phyloP scores from a whole-genome alignment of 2,888 invertebrate species.

The Ptychoptera contaminata region DNA sequence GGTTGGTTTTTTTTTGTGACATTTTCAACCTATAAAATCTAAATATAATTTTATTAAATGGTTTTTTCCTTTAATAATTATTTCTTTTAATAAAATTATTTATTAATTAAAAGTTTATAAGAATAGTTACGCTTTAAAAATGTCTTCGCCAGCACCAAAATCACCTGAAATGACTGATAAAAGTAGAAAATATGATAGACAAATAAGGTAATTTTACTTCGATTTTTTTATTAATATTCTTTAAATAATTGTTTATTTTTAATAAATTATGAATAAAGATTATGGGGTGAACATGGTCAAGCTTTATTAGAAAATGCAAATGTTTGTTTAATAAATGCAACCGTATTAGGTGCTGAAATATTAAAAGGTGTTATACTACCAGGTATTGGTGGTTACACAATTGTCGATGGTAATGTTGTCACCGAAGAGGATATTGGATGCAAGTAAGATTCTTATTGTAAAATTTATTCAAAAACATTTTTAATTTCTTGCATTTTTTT shows the following conservation, averaged over 20 bases:
- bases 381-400: slow-evolving; percentile 82
- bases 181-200: slow-evolving; percentile 59
- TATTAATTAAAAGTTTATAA: slow-evolving; percentile 6
- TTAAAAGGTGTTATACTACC: slow-evolving; percentile 90
- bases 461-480: background rate
- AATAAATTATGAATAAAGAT: slow-evolving; percentile 31
- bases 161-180: slow-evolving; percentile 54
- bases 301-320: slow-evolving; percentile 71
- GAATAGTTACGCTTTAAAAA: slow-evolving; percentile 8
- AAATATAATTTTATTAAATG: too few relatives aligned
- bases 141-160: slow-evolving; percentile 35
- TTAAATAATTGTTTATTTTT: background rate
- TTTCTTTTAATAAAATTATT: too few relatives aligned
- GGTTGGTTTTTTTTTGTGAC: too few relatives aligned
- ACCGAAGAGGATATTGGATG: slow-evolving; percentile 85
- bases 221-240: background rate
- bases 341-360: slow-evolving; percentile 85
- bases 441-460: slow-evolving; percentile 43
- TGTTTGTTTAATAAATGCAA: slow-evolving; percentile 87
- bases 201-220: slow-evolving; percentile 37
- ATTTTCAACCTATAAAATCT: too few relatives aligned
- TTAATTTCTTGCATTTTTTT: background rate
- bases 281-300: slow-evolving; percentile 99
- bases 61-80: too few relatives aligned
- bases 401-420: slow-evolving; percentile 72